Base-by-base conservation (phyloP, 2,888 invertebrate genomes). In the Drosophila infuscata region DNA sequence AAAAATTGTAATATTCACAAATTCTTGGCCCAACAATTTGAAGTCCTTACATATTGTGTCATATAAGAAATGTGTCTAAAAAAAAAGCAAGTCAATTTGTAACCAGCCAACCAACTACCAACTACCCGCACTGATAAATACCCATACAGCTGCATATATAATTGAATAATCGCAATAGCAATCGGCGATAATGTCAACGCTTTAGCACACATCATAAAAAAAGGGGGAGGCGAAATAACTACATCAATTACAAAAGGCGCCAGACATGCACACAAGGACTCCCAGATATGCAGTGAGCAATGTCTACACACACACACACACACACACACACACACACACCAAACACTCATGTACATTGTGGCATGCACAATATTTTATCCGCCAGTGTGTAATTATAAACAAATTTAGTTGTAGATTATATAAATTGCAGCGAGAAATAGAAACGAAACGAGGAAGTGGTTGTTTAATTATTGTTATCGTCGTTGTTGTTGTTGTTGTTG, bases 321-420 rank as follows among this genome's bases (percentile, higher is more conserved):
- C 43, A 54, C 29, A 2, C 43, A 17, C 48, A 56, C 58, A 29
- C 25, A 6, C n/a, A 38, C 43, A 54, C 29, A 2, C 43, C 48
- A 56, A 58, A 66, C 17, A 63, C 76, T 57, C 56, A 33, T 35
- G 38, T 25, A 25, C n/a, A 33, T 56, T 62, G 68, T 59, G 69
- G 65, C 70, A 60, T 69, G 60, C 75, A 74, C 83, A 75, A 85
- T 89, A 83, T 79, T 82, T 89, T 87, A 81, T 79, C 75, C 81
- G 76, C 82, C 89, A 85, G 88, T 81, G 80, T 88, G 87, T 83
- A 89, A 88, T 88, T 88, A 89, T 80, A 89, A 87, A 82, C 87
- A 77, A 79, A 82, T 82, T 64, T 75, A 48, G 70, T 66, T 79
- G 76, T 81, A 76, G 82, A 83, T 83, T 81, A 79, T 82, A 83